Conservation (phyloP, 2,113 vertebrate species). For the Lophotis ruficrista region DNA sequence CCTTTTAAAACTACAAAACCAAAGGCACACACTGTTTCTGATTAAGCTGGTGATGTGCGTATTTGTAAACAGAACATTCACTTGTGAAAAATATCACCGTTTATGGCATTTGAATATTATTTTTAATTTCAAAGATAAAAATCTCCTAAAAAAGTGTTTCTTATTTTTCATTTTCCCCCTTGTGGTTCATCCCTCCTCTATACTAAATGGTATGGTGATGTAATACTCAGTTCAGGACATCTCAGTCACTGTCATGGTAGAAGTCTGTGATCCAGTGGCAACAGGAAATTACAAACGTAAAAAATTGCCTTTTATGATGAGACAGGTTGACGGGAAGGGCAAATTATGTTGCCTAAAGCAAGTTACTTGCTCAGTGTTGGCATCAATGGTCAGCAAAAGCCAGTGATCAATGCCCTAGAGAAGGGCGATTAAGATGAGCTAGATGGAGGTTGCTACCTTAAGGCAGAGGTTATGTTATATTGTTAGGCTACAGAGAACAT, state of each 20-base stretch:
- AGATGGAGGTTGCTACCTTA: not conserved
- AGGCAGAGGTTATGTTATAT: not conserved
- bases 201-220: not conserved
- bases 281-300: not conserved
- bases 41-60: not conserved
- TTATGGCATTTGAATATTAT: not conserved
- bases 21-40: not conserved
- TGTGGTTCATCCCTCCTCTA: not conserved
- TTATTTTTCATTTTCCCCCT: not conserved
- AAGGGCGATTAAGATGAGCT: not conserved
- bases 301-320: not conserved
- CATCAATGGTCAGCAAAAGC: not conserved
- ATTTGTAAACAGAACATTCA: not conserved
- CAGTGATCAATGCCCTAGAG: fast-evolving
- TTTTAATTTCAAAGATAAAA: not conserved
- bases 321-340: not conserved
- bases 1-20: not conserved
- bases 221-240: not conserved
- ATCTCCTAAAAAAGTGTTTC: not conserved
- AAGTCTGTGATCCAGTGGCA: not conserved
- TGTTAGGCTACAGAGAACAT: not conserved
- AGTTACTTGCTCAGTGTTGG: not conserved
- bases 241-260: not conserved
- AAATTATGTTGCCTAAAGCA: not conserved
- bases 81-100: not conserved